These are phyloP conservation scores for Todiramphus chloris DNA, from an alignment of 2,113 vertebrate species.

Conservation along the genomic window DNA sequence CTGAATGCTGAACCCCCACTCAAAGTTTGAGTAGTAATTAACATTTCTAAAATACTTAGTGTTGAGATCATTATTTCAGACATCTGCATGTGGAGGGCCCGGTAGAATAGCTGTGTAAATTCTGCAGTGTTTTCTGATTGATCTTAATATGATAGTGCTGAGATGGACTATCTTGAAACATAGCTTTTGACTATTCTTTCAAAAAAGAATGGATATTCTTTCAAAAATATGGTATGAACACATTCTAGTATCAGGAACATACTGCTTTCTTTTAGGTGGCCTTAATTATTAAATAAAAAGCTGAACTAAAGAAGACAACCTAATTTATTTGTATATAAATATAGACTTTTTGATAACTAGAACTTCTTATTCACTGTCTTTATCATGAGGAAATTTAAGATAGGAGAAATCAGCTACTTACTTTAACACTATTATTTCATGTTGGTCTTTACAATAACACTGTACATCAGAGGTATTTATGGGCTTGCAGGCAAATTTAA, in stretches of 20 bases:
- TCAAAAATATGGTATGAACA: background rate
- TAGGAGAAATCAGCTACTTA: background rate
- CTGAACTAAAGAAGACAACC: background rate
- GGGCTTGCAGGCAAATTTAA: background rate
- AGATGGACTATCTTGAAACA: background rate
- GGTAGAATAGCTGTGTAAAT: background rate
- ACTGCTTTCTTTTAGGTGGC: background rate
- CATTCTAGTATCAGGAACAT: background rate
- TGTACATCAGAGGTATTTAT: background rate
- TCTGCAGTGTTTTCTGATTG: background rate
- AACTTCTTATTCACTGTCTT: background rate
- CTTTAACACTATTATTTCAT: background rate
- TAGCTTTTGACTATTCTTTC: background rate
- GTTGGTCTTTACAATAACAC: background rate
- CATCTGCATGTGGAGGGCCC: background rate
- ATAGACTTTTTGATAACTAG: background rate
- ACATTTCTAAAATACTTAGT: background rate
- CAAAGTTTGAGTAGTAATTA: background rate
- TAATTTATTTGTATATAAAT: background rate
- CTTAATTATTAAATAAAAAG: conserved; percentile 2
- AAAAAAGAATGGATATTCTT: background rate
- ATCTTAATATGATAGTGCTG: background rate
- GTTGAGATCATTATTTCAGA: background rate
- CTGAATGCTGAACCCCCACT: background rate
- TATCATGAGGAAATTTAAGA: background rate